Evolutionary conservation across 1,140 invertebrate genomes (phyloP), one percentile per base, ranked within the genome.

Genomic region (Proctacanthus coquilletti): DNA sequence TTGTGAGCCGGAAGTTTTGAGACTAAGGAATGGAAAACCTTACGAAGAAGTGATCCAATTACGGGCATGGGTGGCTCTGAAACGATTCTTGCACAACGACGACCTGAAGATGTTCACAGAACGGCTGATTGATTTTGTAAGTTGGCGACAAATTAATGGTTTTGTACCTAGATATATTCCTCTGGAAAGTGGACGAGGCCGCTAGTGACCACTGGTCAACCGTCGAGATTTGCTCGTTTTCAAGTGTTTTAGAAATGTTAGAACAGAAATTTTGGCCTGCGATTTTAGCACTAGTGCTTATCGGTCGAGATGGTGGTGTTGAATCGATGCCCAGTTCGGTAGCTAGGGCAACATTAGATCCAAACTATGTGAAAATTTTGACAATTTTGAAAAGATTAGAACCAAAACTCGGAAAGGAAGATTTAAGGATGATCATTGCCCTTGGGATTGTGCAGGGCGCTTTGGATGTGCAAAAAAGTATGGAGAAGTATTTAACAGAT

Each of bases 361-460:
- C 48, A 2, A 42, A 58, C 9, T 56, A 52, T 17, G 6, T 56
- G 17, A 40, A 37, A 0, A 53, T 51, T 0, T 40, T 57, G 25
- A 21, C 36, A 3, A 52, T 51, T 18, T 53, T 57, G 40, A 44
- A 47, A 0, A 20, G 52, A 5, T 33, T 57, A 21, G 46, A 55
- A 39, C 14, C 41, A 9, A 43, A 46, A 10, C 20, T 56, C 13
- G 43, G 48, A 5, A 36, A 37, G 5, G 33, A 55, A 29, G 55
- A 58, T 18, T 37, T 58, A 3, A 31, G 44, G 3, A 49, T 49
- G 0, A 15, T 58, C 11, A 53, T 47, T 2, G 47, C 44, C 0
- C 43, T 58, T 4, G 56, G 51, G 2, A 20, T 58, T 3, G 39
- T 58, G 1, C 56, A 57, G 18, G 56, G 56, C 0, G 53, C 51